These are phyloP conservation scores for Meloidogyne floridensis DNA, from an alignment of 1,140 invertebrate species.

Conservation along the genomic window DNA sequence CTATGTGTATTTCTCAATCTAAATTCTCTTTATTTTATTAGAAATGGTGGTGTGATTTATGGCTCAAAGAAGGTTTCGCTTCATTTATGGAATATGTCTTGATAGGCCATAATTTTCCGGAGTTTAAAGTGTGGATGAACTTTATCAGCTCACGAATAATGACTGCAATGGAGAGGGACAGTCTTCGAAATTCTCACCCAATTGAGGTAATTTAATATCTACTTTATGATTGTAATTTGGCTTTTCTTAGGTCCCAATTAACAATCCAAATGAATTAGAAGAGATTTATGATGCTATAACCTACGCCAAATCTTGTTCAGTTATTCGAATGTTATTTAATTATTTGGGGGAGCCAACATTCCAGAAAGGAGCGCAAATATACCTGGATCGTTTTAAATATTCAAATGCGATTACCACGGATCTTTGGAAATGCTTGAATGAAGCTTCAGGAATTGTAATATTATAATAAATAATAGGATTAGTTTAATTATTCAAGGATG, in stretches of 20 bases:
- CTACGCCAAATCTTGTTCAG: constrained; percentile 72
- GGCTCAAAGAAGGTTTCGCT: constrained; percentile 65
- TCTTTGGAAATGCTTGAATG: constrained; percentile 85
- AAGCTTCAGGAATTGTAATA: constrained; percentile 78
- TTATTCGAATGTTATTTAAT: constrained; percentile 92
- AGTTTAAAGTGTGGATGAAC: constrained; percentile 68
- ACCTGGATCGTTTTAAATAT: constrained; percentile 84
- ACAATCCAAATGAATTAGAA: constrained; percentile 56
- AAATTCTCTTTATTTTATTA: constrained; percentile 40
- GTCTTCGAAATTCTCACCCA: constrained; percentile 48
- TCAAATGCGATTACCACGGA: constrained; percentile 90
- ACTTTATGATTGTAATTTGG: neutral
- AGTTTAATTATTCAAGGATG: constrained; percentile 69
- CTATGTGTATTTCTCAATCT: neutral
- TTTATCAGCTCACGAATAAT: constrained; percentile 74
- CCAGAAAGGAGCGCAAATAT: constrained; percentile 88
- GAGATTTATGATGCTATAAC: constrained; percentile 68
- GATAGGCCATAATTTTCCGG: constrained; percentile 68
- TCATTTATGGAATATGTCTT: constrained; percentile 70
- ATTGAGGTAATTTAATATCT: constrained; percentile 44
- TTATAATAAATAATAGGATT: neutral
- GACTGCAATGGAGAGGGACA: constrained; percentile 37
- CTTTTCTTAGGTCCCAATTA: constrained; percentile 66
- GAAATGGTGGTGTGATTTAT: constrained; percentile 71
- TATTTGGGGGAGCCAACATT: constrained; percentile 91